Evolutionary conservation across 2,113 vertebrate genomes (phyloP).

Genomic region (Myanophis thanlyinensis): DNA sequence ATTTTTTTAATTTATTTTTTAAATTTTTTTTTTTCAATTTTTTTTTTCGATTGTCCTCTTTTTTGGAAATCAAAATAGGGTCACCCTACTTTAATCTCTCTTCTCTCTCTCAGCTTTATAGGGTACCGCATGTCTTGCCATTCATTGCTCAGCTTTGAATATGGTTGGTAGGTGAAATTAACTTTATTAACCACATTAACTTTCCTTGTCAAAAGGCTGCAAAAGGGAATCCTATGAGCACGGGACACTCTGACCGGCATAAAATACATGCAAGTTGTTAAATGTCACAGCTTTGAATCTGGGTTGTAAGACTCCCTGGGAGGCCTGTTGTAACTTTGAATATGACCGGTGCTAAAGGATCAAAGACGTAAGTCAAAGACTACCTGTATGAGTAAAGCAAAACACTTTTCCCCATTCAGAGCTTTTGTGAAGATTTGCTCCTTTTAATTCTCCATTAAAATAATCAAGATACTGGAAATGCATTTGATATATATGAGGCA

Average conservation of each 20-base stretch:
- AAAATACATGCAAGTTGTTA: no score
- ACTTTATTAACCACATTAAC: neutral
- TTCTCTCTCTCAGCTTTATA: neutral
- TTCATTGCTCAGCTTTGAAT: neutral
- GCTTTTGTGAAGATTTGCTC: neutral
- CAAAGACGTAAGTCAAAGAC: no score
- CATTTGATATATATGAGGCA: neutral
- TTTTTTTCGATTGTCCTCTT: no score
- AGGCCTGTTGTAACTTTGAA: neutral
- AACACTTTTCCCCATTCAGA: neutral
- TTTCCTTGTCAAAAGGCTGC: neutral
- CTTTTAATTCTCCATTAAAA: neutral
- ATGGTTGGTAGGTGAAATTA: neutral
- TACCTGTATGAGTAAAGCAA: neutral
- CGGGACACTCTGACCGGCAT: no score
- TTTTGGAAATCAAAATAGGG: no score
- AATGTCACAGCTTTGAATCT: neutral
- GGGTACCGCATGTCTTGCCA: neutral
- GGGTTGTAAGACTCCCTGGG: neutral
- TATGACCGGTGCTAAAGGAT: neutral
- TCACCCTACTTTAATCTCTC: neutral
- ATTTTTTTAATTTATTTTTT: no score
- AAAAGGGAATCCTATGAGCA: neutral
- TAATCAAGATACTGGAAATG: neutral
- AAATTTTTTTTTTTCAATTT: no score